Percentiles rank a stretch among this genome's conserved stretches.
phyloP scores from a whole-genome alignment of 2,888 invertebrate species.

The Stramonita haemastoma region DNA sequence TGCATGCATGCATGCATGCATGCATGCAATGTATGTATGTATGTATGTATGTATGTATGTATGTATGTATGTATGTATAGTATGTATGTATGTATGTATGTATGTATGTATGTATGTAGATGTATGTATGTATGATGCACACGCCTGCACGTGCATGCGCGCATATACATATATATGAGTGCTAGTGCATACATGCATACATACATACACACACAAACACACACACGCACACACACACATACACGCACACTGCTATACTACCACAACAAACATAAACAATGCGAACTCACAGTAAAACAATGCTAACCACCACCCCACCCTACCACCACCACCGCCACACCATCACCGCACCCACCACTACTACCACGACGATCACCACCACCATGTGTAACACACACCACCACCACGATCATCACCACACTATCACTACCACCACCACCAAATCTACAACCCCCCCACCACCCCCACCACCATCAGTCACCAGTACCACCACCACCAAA shows the following conservation, averaged over 20 bases:
- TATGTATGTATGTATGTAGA: background rate
- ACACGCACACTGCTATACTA: background rate
- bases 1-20: background rate
- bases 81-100: background rate
- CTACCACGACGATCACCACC: background rate
- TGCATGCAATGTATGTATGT: background rate
- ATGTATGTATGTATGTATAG: background rate
- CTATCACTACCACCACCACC: background rate
- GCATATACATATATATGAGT: too few relatives aligned
- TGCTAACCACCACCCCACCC: too few relatives aligned
- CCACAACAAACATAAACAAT: too few relatives aligned
- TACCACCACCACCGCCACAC: too few relatives aligned
- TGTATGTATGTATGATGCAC: background rate
- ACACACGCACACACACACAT: background rate
- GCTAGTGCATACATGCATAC: background rate
- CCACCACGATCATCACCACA: background rate
- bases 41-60: background rate
- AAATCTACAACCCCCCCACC: background rate
- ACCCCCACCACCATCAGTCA: background rate
- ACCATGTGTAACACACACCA: background rate
- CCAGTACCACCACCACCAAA: background rate
- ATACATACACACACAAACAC: slow-evolving; percentile 18
- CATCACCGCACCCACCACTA: too few relatives aligned
- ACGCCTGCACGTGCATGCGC: background rate
- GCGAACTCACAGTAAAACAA: too few relatives aligned